Base-by-base conservation (phyloP, 1,140 invertebrate species). In the Dinothrombium tinctorium region DNA sequence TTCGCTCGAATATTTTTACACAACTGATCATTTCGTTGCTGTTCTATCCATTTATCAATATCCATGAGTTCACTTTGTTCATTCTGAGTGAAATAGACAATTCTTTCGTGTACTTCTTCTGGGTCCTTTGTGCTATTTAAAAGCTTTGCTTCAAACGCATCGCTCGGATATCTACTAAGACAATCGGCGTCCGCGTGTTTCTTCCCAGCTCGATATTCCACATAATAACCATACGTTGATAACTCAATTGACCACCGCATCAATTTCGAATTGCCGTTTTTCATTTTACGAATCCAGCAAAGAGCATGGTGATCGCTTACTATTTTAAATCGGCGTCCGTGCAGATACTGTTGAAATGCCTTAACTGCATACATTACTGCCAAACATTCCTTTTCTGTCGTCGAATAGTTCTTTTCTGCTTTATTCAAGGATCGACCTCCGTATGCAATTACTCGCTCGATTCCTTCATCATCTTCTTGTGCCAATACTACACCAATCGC, bases 261-360 rank as follows among this genome's bases (percentile, higher is more conserved):
- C 12, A 69, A 43, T 32, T 61, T 33, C 32, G 55, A 57, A 0
- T 46, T 50, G 1, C 58, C 53, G 41, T 63, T 56, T 45, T 55
- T 59, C 2, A 62, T 47, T 2, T 51, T 52, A 22, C 52, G 47
- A 6, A 68, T 48, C 57, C 59, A 68, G 22, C 46, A 44, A 4
- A 67, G 45, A 0, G 61, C 58, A 50, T 53, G 52, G 47, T 69
- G 61, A 45, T 69, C 63, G 0, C 61, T 68, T 6, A 59, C 39
- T 1, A 69, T 53, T 19, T 45, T 58, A 45, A 68, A 69, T 37
- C 60, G 53, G 6, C 23, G 51, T 14, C 59, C 59, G 39, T 58
- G 60, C 2, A 69, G 45, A 50, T 64, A 68, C 15, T 56, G 45
- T 43, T 57, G 35, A 42, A 66, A 66, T 28, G 62, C 52, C 32